Base-by-base conservation (phyloP, 2,888 invertebrate genomes). In the Ophion ventricosus region DNA sequence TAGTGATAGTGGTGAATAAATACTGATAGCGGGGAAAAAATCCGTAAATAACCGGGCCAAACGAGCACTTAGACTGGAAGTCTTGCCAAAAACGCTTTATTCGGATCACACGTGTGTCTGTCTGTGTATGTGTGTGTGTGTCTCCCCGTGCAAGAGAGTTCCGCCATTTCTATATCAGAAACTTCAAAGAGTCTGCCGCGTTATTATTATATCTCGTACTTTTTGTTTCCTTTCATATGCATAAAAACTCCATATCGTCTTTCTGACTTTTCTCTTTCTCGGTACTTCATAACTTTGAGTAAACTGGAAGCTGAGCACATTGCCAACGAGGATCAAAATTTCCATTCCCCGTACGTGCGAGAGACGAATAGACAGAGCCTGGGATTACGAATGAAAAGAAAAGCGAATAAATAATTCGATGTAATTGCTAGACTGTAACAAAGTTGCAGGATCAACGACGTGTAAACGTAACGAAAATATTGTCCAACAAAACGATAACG, bases 1-100 rank as follows among this genome's bases (percentile, higher is more conserved):
- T 23, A 59, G 59, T 7, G 43, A 43, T n/a, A n/a, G n/a, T n/a
- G n/a, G n/a, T n/a, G n/a, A 76, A 75, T 29, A 79, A 76, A 70
- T 40, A 72, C 54, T 26, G 49, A 63, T 59, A 26, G 43, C 1
- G 69, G 63, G 63, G 63, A 76, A 75, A 43, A 79, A 76, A 70
- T 77, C 25, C 57, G 70, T 59, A 84, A 76, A 66, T 64, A 69
- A 72, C 70, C 79, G 75, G 76, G 82, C 78, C 82, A 84, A 82
- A 84, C 82, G 84, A 75, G 67, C 82, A 72, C 70, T 82, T 82
- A 79, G 70, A 66, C 79, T 79, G 81, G 59, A 79, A 82, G 66
- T 79, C 66, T 82, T 84, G 84, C 84, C 84, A 84, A 82, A 82
- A 84, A 82, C 82, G 79, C 79, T 84, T 82, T 43, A 82, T 79